Base-by-base conservation (phyloP, 2,888 invertebrate species). In the Eurytoma adleriae region DNA sequence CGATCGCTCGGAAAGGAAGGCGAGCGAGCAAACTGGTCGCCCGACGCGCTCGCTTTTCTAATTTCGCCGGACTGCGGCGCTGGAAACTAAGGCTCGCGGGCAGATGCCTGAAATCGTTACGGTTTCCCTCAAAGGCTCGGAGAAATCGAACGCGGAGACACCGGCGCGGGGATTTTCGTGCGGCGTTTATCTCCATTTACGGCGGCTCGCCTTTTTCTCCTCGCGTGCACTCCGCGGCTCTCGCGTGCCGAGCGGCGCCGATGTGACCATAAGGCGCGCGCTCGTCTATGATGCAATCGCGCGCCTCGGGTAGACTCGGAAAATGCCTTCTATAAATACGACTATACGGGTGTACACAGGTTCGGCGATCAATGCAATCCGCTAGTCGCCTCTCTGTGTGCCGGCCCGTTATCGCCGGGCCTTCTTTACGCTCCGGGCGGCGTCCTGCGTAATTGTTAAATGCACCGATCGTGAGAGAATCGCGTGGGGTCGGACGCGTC, bases 131-230 rank as follows among this genome's bases (percentile, higher is more conserved):
- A 70, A 69, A 62, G 54, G 67, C 18, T 14, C 30, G 20, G 20
- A 68, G 78, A 78, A 78, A 78, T 72, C 73, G 72, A 78, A 78
- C 72, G 78, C 72, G 40, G 61, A 24, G 64, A 70, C 77, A 62
- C 61, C 13, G 16, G 20, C 56, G 16, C 57, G 75, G 27, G 48
- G 50, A 67, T 75, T 75, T 68, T 75, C 54, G 52, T 56, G 54
- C 50, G 71, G 64, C 10, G 79, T 68, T 79, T 74, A 79, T 74
- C 79, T 61, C 79, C 74, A 79, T 79, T 69, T 79, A 69, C 52
- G 79, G 79, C 73, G 64, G 69, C 56, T 74, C 64, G 56, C 56
- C 73, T 69, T 79, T 79, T 79, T 73, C 30, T 27, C 14, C 24
- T 13, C n/a, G 10, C 56, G n/a, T 30, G 18, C 40, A 56, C 50